Percentiles rank a stretch among this genome's conserved stretches.
These are phyloP conservation scores for Dasypus novemcinctus DNA, from an alignment of 2,113 vertebrate genomes.

Conservation along the genomic window DNA sequence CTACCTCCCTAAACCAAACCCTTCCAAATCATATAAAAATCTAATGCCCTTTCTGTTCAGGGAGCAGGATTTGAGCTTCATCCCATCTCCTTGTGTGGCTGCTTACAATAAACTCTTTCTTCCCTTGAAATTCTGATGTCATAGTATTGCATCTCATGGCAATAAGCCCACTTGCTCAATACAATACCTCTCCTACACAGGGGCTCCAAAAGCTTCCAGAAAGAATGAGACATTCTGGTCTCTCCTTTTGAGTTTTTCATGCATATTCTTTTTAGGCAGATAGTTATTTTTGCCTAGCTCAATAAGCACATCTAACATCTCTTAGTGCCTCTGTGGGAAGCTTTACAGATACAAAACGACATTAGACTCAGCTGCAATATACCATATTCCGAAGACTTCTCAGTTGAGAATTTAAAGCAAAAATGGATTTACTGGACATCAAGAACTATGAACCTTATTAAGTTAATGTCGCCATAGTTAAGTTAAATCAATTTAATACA, in stretches of 20 bases:
- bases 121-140: too few species aligned
- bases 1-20: too few species aligned
- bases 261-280: not conserved
- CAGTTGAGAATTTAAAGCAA: slow-evolving; percentile 24
- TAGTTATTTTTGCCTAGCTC: not conserved
- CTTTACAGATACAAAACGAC: not conserved
- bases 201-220: not conserved
- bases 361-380: not conserved
- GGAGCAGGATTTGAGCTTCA: too few species aligned
- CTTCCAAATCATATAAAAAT: too few species aligned
- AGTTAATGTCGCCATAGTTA: not conserved
- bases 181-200: not conserved
- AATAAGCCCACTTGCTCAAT: too few species aligned
- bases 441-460: not conserved
- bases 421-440: not conserved
- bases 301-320: not conserved
- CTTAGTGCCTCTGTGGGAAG: not conserved
- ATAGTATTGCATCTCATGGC: too few species aligned
- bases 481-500: not conserved
- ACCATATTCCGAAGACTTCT: not conserved
- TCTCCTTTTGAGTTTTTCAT: not conserved
- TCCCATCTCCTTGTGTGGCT: too few species aligned
- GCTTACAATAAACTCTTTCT: too few species aligned
- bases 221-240: not conserved
- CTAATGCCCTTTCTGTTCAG: too few species aligned